A percentile compares a stretch with the other conserved stretches of the same genome.
phyloP scores from a whole-genome alignment of 2,797 vertebrate species.

The Dromococcyx pavoninus region DNA sequence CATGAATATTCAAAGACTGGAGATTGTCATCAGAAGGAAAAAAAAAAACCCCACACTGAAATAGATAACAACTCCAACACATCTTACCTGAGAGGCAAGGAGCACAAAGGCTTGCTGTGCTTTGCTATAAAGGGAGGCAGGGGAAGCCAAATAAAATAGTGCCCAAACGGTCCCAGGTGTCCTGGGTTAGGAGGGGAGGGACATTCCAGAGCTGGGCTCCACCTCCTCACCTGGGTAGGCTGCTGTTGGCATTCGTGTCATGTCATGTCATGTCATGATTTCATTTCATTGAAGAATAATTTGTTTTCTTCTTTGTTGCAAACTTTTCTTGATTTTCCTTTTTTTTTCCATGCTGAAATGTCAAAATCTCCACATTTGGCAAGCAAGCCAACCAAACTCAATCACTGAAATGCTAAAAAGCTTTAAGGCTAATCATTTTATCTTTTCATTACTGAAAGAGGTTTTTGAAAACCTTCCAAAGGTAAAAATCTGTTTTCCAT shows the following conservation, averaged over 20 bases:
- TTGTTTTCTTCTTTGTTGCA: rapidly evolving
- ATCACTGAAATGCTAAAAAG: background rate
- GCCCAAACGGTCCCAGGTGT: background rate
- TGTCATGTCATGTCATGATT: too few species aligned
- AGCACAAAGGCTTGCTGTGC: rapidly evolving
- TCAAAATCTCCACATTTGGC: background rate
- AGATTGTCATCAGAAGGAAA: background rate
- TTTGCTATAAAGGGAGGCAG: rapidly evolving
- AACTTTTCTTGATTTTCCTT: rapidly evolving
- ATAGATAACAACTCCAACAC: background rate
- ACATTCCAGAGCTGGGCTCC: background rate
- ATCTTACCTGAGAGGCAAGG: background rate
- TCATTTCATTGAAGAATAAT: background rate
- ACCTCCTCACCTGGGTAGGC: rapidly evolving
- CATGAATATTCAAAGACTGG: conserved; percentile 28
- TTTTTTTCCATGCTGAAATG: background rate
- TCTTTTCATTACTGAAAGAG: background rate
- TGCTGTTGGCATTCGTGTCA: background rate
- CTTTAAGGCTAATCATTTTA: background rate
- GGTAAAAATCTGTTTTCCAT: background rate
- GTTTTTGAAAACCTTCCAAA: background rate
- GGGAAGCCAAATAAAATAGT: background rate
- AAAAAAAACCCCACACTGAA: background rate
- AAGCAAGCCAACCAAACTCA: background rate
- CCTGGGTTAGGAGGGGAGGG: background rate